Percentiles rank a stretch among this genome's conserved stretches.
phyloP scores from a whole-genome alignment of 2,113 vertebrate genomes.

The Orthonyx spaldingii region DNA sequence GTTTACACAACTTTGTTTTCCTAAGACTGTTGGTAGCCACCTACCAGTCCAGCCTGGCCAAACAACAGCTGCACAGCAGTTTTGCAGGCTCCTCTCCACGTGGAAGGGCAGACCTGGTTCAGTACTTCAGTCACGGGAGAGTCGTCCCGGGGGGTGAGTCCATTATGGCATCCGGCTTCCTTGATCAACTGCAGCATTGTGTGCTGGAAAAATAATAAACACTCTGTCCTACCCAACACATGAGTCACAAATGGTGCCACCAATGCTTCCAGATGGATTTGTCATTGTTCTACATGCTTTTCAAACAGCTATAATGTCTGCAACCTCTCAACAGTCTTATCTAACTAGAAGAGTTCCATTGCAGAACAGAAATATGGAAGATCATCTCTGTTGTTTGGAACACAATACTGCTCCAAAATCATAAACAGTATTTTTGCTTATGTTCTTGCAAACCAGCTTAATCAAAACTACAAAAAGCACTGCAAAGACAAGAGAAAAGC shows the following conservation, averaged over 20 bases:
- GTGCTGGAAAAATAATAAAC: constrained; percentile 72
- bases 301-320: background rate
- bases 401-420: background rate
- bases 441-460: background rate
- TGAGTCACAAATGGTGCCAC: background rate
- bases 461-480: background rate
- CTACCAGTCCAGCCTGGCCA: constrained; percentile 96
- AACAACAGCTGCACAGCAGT: constrained; percentile 96
- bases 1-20: background rate
- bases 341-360: background rate
- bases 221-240: background rate
- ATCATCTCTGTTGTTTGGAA: background rate
- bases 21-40: constrained; percentile 13
- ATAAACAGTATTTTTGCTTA: background rate
- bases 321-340: background rate
- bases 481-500: background rate
- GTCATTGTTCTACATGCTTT: background rate
- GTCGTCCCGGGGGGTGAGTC: constrained; percentile 84
- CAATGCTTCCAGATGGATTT: background rate
- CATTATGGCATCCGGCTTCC: constrained; percentile 89
- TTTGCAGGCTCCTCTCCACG: constrained; percentile 96
- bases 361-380: background rate
- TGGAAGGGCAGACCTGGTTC: constrained; percentile 97
- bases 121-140: constrained; percentile 92
- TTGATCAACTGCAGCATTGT: constrained; percentile 95